Conservation (phyloP, 1,140 invertebrate species). For the Saxidomus purpurata region DNA sequence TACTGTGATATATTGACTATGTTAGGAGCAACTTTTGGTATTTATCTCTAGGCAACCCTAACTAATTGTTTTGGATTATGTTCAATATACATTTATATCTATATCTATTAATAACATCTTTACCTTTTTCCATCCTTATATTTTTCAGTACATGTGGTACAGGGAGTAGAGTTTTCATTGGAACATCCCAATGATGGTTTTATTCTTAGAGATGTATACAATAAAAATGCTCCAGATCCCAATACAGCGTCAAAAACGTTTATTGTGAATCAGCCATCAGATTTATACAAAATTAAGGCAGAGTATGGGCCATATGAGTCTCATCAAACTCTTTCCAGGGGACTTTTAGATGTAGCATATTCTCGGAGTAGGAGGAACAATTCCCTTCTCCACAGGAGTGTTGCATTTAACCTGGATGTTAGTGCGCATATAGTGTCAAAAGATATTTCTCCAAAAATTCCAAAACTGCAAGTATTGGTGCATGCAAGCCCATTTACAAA, state of each 20-base stretch:
- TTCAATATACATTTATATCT: no score
- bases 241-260: conserved; percentile 51
- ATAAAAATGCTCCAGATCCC: conserved; percentile 54
- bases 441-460: conserved; percentile 67
- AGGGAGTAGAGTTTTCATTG: conserved; percentile 41
- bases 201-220: conserved; percentile 41
- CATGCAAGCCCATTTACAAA: conserved; percentile 41
- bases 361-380: conserved; percentile 15
- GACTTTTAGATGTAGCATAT: conserved; percentile 24
- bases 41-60: no score
- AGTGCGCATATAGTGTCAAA: conserved; percentile 66
- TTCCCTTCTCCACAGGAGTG: conserved; percentile 38
- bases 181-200: conserved; percentile 54
- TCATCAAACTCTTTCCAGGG: conserved; percentile 45
- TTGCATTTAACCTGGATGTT: conserved; percentile 63
- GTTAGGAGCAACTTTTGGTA: no score
- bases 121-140: no score
- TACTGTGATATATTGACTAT: no score
- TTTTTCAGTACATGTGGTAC: neutral
- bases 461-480: conserved; percentile 59
- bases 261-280: conserved; percentile 60
- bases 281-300: conserved; percentile 63
- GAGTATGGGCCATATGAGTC: conserved; percentile 59
- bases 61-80: no score
- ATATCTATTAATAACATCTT: no score